Percentiles rank a stretch among this genome's conserved stretches.
Conservation (phyloP, 2,113 vertebrate species). For the Platysteira castanea region DNA sequence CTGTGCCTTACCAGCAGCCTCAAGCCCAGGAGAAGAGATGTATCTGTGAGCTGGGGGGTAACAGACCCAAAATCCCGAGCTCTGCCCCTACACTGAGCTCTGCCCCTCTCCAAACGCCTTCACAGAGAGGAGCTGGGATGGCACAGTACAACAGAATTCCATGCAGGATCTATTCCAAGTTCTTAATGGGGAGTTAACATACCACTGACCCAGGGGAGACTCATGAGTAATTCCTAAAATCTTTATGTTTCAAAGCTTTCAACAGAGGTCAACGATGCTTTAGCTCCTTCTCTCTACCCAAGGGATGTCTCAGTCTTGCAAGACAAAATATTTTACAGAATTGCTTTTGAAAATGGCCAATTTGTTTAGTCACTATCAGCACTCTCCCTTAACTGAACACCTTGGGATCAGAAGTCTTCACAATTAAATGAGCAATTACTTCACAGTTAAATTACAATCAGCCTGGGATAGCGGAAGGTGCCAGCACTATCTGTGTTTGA, state of each 20-base stretch:
- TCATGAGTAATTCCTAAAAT: background rate
- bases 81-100: background rate
- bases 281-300: background rate
- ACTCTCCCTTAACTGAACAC: background rate
- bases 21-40: background rate
- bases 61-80: background rate
- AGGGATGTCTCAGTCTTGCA: background rate
- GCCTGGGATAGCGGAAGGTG: background rate
- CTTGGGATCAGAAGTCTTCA: background rate
- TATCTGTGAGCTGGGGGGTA: background rate
- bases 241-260: background rate
- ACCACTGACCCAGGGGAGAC: background rate
- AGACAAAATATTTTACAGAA: background rate
- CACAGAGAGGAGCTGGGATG: background rate
- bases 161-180: background rate
- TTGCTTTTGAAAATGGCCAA: background rate
- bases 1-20: background rate
- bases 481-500: background rate
- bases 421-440: background rate
- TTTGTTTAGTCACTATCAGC: background rate
- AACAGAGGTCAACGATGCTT: fast-evolving
- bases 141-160: background rate
- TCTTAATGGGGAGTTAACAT: background rate
- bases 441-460: too few species aligned
- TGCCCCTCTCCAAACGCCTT: background rate